Evolutionary conservation across 2,797 vertebrate species (phyloP).

Genomic region (Rousettus madagascariensis): DNA sequence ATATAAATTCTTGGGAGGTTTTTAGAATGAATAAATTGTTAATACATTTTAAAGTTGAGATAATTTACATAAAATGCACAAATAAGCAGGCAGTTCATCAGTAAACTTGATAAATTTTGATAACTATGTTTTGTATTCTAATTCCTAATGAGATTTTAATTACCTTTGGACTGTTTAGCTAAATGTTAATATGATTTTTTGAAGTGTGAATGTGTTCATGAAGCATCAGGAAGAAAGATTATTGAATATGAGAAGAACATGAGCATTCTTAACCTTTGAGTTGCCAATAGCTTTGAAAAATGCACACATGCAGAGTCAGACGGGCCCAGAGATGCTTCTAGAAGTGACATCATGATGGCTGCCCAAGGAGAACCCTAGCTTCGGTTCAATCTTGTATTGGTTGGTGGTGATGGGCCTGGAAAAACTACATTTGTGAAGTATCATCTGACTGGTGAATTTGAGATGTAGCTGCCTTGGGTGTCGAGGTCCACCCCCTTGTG

Average conservation of each 20-base stretch:
- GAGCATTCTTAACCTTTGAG: background rate
- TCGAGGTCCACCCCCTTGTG: no score
- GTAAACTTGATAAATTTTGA: background rate
- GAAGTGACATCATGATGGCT: no score
- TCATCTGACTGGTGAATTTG: no score
- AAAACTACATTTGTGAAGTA: no score
- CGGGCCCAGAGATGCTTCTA: no score
- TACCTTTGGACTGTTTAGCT: background rate
- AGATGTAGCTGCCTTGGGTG: no score
- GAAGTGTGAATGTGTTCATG: background rate
- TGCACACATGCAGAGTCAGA: background rate
- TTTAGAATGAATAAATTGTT: background rate
- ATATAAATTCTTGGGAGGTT: background rate
- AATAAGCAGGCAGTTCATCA: background rate
- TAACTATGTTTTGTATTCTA: conserved; percentile 14
- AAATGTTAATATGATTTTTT: background rate
- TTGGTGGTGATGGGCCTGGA: no score
- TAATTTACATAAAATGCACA: background rate
- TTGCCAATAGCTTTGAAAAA: background rate
- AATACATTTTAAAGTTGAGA: conserved; percentile 27
- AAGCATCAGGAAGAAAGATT: background rate
- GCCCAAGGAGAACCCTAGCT: no score
- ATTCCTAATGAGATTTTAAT: background rate
- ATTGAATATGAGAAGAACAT: background rate
- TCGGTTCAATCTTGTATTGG: no score